Percentiles rank a stretch among this genome's conserved stretches.
These are phyloP conservation scores for Protonibea diacanthus DNA, from an alignment of 2,797 vertebrate genomes.

Conservation along the genomic window DNA sequence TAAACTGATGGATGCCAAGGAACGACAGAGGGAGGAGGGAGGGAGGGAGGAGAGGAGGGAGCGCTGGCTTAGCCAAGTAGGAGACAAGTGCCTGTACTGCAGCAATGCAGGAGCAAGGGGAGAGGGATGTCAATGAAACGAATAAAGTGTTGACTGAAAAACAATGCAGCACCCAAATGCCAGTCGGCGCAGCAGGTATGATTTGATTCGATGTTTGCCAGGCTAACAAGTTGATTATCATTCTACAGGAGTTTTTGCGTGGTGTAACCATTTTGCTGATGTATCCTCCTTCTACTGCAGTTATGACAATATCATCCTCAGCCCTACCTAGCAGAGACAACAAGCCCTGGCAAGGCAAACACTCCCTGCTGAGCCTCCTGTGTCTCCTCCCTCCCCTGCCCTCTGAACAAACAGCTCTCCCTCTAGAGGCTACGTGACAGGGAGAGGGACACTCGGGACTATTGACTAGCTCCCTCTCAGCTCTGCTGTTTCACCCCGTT, in stretches of 20 bases:
- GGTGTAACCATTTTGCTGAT: slow-evolving; percentile 43
- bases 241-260: slow-evolving; percentile 7
- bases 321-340: slow-evolving; percentile 35
- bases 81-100: slow-evolving; percentile 69
- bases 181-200: background rate
- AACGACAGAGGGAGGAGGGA: slow-evolving; percentile 39
- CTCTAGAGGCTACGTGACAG: slow-evolving; percentile 46
- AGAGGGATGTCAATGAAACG: slow-evolving; percentile 38
- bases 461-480: slow-evolving; percentile 35
- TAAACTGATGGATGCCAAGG: slow-evolving; percentile 74
- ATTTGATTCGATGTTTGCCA: background rate
- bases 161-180: slow-evolving; percentile 17
- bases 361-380: slow-evolving; percentile 50
- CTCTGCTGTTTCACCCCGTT: slow-evolving; percentile 43
- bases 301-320: slow-evolving; percentile 25
- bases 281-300: slow-evolving; percentile 18
- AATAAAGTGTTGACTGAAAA: slow-evolving; percentile 25
- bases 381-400: slow-evolving; percentile 47
- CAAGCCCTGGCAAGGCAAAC: slow-evolving; percentile 57
- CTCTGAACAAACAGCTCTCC: slow-evolving; percentile 70
- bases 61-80: slow-evolving; percentile 39
- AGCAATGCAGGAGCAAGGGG: slow-evolving; percentile 69
- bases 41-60: slow-evolving; percentile 5
- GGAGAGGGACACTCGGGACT: slow-evolving; percentile 46
- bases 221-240: slow-evolving; percentile 38